These are phyloP conservation scores for Clunio marinus DNA, from an alignment of 2,888 invertebrate genomes.

Conservation along the genomic window DNA sequence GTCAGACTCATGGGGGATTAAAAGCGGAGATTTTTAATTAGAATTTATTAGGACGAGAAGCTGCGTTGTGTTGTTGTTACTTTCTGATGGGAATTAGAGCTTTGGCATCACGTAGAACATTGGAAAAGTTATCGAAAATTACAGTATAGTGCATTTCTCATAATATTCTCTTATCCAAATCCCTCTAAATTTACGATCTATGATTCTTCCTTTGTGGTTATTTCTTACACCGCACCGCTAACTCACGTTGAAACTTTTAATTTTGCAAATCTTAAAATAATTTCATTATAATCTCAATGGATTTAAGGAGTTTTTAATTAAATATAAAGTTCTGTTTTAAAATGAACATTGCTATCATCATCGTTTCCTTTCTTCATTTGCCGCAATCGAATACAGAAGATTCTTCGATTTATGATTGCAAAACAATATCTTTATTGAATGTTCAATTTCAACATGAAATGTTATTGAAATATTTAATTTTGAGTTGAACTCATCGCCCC, in stretches of 20 bases:
- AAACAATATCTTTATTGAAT: background rate
- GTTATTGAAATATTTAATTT: background rate
- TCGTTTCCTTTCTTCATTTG: no score
- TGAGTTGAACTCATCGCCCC: background rate
- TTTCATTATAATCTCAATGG: background rate
- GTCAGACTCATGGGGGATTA: background rate
- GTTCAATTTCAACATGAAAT: background rate
- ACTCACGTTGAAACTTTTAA: background rate
- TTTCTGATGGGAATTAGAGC: no score
- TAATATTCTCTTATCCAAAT: no score
- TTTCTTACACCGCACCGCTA: background rate
- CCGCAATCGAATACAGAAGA: background rate
- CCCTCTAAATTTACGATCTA: background rate
- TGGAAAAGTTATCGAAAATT: background rate
- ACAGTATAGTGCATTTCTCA: background rate
- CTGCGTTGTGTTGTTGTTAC: background rate
- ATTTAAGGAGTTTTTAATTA: background rate
- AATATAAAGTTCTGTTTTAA: background rate
- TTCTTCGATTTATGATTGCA: background rate
- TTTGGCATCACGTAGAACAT: background rate
- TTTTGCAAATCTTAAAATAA: background rate
- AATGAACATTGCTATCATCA: no score
- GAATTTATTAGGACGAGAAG: background rate
- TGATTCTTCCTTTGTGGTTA: no score
- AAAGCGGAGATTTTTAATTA: constrained; percentile 4